These are phyloP conservation scores for Neodon shergylaensis DNA, from an alignment of 2,113 vertebrate genomes.

Conservation along the genomic window DNA sequence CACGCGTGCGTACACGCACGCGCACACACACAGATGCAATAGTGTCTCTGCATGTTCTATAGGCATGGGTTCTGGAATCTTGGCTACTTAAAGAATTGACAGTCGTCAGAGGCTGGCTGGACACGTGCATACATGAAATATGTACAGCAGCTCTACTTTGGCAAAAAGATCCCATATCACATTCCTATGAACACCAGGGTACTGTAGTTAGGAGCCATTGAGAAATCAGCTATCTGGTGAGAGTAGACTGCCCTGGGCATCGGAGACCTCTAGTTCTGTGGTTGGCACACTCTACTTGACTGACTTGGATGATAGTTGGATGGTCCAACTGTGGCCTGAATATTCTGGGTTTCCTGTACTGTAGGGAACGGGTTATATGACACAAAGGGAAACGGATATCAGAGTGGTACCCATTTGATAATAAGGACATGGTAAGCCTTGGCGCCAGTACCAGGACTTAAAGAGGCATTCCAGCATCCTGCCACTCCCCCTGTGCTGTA, in stretches of 20 bases:
- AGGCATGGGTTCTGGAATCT: neutral
- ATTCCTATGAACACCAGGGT: neutral
- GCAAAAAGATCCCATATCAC: neutral
- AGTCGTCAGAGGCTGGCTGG: neutral
- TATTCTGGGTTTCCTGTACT: too few species aligned
- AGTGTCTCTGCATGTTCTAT: neutral
- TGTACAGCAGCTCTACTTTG: neutral
- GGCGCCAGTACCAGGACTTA: neutral
- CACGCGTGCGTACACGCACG: too few species aligned
- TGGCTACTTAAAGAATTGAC: neutral
- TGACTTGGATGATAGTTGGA: neutral
- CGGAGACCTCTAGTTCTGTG: neutral
- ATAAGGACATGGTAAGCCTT: neutral
- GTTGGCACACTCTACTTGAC: neutral
- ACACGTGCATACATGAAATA: neutral
- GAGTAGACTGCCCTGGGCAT: neutral
- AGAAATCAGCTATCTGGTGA: neutral
- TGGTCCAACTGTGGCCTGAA: neutral
- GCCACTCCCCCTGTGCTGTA: neutral
- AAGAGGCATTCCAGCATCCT: neutral
- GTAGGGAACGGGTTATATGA: neutral
- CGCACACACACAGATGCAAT: neutral
- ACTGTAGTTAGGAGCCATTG: neutral
- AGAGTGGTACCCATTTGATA: neutral
- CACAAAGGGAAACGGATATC: neutral